These are phyloP conservation scores for Tringa solitaria DNA, from an alignment of 2,113 vertebrate genomes.

Conservation along the genomic window DNA sequence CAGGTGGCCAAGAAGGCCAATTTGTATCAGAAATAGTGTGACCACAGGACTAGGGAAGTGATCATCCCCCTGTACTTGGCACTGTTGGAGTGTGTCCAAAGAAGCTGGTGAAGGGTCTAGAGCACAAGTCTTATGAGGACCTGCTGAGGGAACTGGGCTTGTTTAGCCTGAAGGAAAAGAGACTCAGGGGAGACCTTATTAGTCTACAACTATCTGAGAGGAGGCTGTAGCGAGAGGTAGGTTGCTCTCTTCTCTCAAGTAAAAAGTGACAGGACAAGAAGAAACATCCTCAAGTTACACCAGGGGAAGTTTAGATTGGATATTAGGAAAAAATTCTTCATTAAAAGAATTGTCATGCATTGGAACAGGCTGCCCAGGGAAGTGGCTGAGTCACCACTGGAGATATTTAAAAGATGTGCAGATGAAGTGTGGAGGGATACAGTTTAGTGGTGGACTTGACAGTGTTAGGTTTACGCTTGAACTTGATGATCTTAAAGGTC, in stretches of 20 bases:
- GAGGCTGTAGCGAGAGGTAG: background rate
- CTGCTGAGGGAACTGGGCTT: background rate
- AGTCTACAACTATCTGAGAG: background rate
- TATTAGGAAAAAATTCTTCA: background rate
- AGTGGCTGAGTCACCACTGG: background rate
- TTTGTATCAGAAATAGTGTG: background rate
- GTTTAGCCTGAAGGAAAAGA: background rate
- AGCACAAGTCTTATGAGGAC: background rate
- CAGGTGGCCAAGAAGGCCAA: background rate
- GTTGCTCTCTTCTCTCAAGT: background rate
- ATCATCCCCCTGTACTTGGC: rapidly evolving
- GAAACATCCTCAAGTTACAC: background rate
- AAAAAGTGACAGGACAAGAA: background rate
- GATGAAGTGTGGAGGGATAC: background rate
- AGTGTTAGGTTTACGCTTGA: background rate
- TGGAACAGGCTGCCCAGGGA: background rate
- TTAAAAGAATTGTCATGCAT: background rate
- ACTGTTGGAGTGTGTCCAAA: background rate
- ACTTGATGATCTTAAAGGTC: background rate
- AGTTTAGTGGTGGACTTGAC: background rate
- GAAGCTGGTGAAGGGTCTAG: background rate
- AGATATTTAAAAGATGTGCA: background rate
- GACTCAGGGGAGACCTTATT: background rate
- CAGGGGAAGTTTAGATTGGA: background rate
- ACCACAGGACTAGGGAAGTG: background rate